These are phyloP conservation scores for Coccyzus lansbergi DNA, from an alignment of 2,797 vertebrate genomes.

Conservation along the genomic window DNA sequence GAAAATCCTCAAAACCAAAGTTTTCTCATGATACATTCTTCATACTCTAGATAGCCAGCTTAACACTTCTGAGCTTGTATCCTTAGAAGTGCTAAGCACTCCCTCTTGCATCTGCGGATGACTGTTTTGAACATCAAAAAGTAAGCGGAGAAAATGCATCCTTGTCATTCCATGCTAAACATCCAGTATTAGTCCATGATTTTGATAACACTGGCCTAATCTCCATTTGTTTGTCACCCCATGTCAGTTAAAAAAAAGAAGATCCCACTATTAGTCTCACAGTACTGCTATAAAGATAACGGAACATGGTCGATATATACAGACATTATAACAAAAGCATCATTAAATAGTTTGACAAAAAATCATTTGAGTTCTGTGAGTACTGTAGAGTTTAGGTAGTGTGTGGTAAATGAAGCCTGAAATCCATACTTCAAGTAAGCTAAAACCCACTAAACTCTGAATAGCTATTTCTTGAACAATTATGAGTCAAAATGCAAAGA, in stretches of 20 bases:
- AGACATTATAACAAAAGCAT: background rate
- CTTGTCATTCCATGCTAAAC: conserved; percentile 36
- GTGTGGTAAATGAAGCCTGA: background rate
- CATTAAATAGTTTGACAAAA: background rate
- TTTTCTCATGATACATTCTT: conserved; percentile 39
- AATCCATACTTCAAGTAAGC: background rate
- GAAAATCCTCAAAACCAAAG: conserved; percentile 36
- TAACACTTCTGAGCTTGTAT: conserved; percentile 1
- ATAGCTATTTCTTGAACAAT: background rate
- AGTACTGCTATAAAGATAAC: conserved; percentile 54
- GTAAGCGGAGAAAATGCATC: conserved; percentile 2
- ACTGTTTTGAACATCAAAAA: conserved; percentile 45
- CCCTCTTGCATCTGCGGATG: background rate
- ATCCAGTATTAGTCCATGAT: background rate
- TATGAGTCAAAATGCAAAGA: background rate
- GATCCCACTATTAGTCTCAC: background rate
- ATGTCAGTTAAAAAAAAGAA: conserved; percentile 31
- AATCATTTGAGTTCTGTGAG: background rate
- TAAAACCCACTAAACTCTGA: background rate
- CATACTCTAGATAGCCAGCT: conserved; percentile 39
- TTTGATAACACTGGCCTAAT: conserved; percentile 34
- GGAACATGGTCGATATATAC: background rate
- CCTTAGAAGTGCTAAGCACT: conserved; percentile 24
- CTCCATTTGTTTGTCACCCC: conserved; percentile 31
- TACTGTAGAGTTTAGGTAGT: background rate